Evolutionary conservation across 2,888 invertebrate genomes (phyloP).

Genomic region (Helicoverpa assulta): DNA sequence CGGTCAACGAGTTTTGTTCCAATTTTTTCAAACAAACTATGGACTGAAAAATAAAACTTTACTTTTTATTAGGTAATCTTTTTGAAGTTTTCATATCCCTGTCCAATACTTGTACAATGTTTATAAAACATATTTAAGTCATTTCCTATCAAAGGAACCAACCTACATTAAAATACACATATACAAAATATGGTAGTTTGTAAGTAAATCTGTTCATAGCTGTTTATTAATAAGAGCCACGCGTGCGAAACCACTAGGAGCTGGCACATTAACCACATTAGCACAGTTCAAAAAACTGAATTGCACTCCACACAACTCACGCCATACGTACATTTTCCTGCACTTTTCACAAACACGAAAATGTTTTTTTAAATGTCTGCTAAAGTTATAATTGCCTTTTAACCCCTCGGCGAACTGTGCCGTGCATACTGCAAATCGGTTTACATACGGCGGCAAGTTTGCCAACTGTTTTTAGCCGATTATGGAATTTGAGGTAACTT

Average conservation of each 20-base stretch:
- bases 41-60: neutral
- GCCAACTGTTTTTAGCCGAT: conserved; percentile 24
- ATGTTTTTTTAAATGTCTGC: conserved; percentile 44
- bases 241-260: conserved; percentile 3
- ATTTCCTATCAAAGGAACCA: too few relatives aligned
- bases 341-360: conserved; percentile 51
- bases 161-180: too few relatives aligned
- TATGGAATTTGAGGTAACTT: conserved; percentile 17
- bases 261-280: neutral
- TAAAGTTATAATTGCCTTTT: conserved; percentile 68
- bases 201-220: too few relatives aligned
- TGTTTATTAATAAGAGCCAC: neutral
- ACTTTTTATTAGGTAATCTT: too few relatives aligned
- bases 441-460: conserved; percentile 37
- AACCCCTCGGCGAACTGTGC: conserved; percentile 38
- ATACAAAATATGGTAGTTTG: too few relatives aligned
- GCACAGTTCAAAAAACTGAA: conserved; percentile 20
- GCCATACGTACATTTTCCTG: conserved; percentile 44
- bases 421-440: conserved; percentile 24
- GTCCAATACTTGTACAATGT: too few relatives aligned
- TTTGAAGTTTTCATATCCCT: too few relatives aligned
- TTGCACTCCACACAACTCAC: conserved; percentile 49
- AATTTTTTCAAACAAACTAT: neutral
- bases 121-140: too few relatives aligned
- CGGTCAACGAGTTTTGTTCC: neutral